Base-by-base conservation (phyloP, 2,113 vertebrate genomes). In the Paracanthobrama guichenoti region DNA sequence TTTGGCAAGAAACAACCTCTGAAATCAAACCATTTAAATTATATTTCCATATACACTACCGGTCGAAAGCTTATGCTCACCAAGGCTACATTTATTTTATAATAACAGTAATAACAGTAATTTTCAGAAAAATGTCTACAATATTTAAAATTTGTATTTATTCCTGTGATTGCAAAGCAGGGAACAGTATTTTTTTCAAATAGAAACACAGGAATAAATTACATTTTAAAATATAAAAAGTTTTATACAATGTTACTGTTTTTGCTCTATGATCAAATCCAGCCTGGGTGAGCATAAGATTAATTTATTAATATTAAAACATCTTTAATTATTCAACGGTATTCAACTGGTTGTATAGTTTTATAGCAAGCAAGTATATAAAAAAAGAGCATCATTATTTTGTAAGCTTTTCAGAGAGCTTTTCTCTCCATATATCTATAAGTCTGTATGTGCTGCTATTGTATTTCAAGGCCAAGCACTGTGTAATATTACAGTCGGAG, bases 401-500 rank as follows among this genome's bases (percentile, higher is more conserved):
- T 35, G 12, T 3, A n/a, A 35, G 6, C 7, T n/a, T 59, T 42
- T 78, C 20, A 77, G 10, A 60, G 16, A 14, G 75, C 28, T 20
- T 55, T 22, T 59, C 31, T 78, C 28, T 77, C 20, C 22, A 39
- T 59, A 55, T 20, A 74, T 74, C 12, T 44, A 2, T 50, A 24
- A 59, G 50, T 31, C 24, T 53, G 24, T 75, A 35, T 55, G 28
- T 62, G 14, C 76, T 79, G 8, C 13, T 79, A 59, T 44, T 79
- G 35, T 26, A 79, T 62, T 79, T 79, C 60, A 67, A 80, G 78
- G 60, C 44, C 60, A 80, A 80, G 44, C 59, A 1, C 44, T 35
- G 24, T 67, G 42, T 4, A 48, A 28, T 80, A 50, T 50, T 31
- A 80, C 39, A 48, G 24, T 80, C 9, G 31, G 60, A 50, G 16